Base-by-base conservation (phyloP, 2,888 invertebrate genomes). In the Heteromyza rotundicornis region DNA sequence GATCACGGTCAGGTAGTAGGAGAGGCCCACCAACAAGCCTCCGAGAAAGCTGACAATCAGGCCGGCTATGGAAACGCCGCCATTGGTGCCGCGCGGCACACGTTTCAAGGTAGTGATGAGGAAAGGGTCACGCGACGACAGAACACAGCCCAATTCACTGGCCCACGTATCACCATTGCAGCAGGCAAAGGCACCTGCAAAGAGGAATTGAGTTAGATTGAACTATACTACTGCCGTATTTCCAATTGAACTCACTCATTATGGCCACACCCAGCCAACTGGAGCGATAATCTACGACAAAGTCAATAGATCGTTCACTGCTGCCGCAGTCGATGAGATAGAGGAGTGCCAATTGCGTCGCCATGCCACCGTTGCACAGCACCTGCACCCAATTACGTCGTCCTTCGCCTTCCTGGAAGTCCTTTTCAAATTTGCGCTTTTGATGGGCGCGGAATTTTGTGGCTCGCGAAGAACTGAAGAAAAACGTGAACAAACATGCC, bases 81-180 rank as follows among this genome's bases (percentile, higher is more conserved):
- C 96, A 83, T 96, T 96, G 20, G 95, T 95, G 47, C 95, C 95
- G 84, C 86, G 88, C 1, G 95, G 95, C 1, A 96, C 95, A 71
- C 83, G 87, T 69, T 87, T 86, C 67, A 89, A 86, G 17, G 88
- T 87, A 10, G 94, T 94, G 27, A 95, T 89, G 3, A 95, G 86
- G 67, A 89, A 85, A 2, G 95, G 94, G 65, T 91, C 87, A 0
- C 86, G 82, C 23, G 81, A 84, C 5, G 90, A 87, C 19, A 92
- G 78, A 0, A 92, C 95, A 32, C 90, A 86, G 1, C 94, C 95
- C 17, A 96, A 80, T 84, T 96, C 96, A 36, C 94, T 95, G 53
- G 95, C 92, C 91, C 94, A 94, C 0, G 95, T 96, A 76, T 96
- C 96, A 0, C 95, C 95, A 79, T 91, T 92, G 70, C 90, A 90